Percentiles rank a stretch among this genome's conserved stretches.
Evolutionary conservation across 2,888 invertebrate species (phyloP).

Genomic region (Scrobipalpa costella): DNA sequence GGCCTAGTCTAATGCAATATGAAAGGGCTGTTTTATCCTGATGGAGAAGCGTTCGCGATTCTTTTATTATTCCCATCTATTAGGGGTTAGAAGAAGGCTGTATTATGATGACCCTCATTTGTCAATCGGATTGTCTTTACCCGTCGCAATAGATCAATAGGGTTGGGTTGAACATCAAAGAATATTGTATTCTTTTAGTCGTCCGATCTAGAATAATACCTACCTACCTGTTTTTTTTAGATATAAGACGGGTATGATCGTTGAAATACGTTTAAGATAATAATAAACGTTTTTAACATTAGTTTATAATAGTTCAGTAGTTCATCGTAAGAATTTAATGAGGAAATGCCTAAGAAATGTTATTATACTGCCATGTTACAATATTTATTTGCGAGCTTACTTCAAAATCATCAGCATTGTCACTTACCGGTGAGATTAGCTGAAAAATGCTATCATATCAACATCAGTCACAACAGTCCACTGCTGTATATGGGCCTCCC

Average conservation of each 20-base stretch:
- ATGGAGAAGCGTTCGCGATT: conserved; percentile 5
- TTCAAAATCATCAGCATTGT: too few species aligned
- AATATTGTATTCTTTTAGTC: conserved; percentile 4
- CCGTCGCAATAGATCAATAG: conserved; percentile 20
- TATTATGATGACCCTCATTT: conserved; percentile 24
- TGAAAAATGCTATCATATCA: too few species aligned
- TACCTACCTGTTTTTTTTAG: background rate
- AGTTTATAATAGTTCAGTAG: too few species aligned
- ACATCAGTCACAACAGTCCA: too few species aligned
- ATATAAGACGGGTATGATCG: background rate
- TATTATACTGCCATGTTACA: too few species aligned
- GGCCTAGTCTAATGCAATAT: background rate
- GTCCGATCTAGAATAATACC: background rate
- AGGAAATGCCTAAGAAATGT: too few species aligned
- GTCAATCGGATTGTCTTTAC: conserved; percentile 19
- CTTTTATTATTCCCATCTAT: conserved; percentile 14
- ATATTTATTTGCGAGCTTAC: too few species aligned
- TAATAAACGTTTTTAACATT: background rate
- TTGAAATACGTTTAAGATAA: too few species aligned
- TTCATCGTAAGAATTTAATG: too few species aligned
- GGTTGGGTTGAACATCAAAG: conserved; percentile 1
- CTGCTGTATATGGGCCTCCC: too few species aligned
- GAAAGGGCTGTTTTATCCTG: conserved; percentile 1
- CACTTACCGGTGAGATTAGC: too few species aligned
- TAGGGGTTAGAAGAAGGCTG: conserved; percentile 11